phyloP scores from a whole-genome alignment of 2,888 invertebrate genomes.

The Serripes groenlandicus region DNA sequence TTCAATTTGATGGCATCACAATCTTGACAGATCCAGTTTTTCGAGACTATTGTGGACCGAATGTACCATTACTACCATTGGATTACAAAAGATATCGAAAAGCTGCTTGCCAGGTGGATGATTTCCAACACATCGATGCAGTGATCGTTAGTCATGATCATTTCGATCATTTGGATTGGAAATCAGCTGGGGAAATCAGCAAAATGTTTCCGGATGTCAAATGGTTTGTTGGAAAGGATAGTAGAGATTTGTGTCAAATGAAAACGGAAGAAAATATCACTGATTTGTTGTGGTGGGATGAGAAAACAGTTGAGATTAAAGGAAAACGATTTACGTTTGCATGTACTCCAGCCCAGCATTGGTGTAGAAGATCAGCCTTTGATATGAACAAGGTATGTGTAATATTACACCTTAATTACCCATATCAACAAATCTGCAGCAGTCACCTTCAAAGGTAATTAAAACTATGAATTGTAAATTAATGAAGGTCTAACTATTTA shows the following conservation, averaged over 20 bases:
- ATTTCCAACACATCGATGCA: conserved; percentile 86
- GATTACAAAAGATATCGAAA: conserved; percentile 86
- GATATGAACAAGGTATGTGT: conserved; percentile 86
- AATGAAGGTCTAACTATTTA: too few relatives aligned
- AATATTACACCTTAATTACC: too few relatives aligned
- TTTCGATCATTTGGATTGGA: conserved; percentile 87
- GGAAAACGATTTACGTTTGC: conserved; percentile 75
- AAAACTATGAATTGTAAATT: too few relatives aligned
- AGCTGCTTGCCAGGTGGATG: conserved; percentile 79
- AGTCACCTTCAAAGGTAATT: too few relatives aligned
- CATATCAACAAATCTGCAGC: too few relatives aligned
- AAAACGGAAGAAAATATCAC: conserved; percentile 46
- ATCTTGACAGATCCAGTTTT: conserved; percentile 87
- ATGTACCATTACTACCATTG: conserved; percentile 53
- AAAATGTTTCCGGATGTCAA: conserved; percentile 37
- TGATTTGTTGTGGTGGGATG: conserved; percentile 62
- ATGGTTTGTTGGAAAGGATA: conserved; percentile 70
- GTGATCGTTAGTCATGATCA: conserved; percentile 88
- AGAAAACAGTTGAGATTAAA: conserved; percentile 1
- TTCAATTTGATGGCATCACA: conserved; percentile 86
- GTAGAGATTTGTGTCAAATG: conserved; percentile 80
- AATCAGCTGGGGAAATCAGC: conserved; percentile 79
- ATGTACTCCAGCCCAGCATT: conserved; percentile 88
- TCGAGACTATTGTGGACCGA: conserved; percentile 84
- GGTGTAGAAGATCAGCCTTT: conserved; percentile 85